Base-by-base conservation (phyloP, 2,888 invertebrate genomes). In the Uropetala carovei region DNA sequence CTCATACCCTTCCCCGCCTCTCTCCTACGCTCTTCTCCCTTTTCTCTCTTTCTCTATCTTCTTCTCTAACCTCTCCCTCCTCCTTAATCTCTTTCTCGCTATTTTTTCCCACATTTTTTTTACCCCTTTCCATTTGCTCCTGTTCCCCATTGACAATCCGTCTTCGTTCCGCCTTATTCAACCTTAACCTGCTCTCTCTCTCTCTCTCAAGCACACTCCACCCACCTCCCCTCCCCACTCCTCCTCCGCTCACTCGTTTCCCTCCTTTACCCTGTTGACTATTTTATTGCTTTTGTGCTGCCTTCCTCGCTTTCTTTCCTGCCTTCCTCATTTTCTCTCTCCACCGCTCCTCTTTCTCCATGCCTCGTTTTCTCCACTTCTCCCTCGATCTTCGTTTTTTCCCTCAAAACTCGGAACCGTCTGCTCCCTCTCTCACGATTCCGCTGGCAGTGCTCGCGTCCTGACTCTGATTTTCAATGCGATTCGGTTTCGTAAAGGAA, bases 161-260 rank as follows among this genome's bases (percentile, higher is more conserved):
- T 75, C 75, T 75, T 75, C 75, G 75, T 75, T 75, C 75, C 75
- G 75, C 75, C 75, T 75, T 75, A 75, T 75, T 75, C 75, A 75
- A 27, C 68, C 68, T 68, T 68, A 68, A 68, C 68, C 68, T n/a
- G 64, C 64, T n/a, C 18, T 64, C 68, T 68, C 68, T 68, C 22
- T 68, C 68, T 13, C 68, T 68, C 68, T 68, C 68, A 68, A 68
- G 68, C 68, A 68, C 68, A 22, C 43, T 68, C 68, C 68, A n/a
- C 68, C 68, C 68, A 18, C 64, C n/a, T n/a, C 10, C 13, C 43
- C 68, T 4, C 13, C 43, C 68, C 68, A 18, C 64, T 64, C 64
- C 4, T n/a, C 68, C 68, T 9, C 64, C 64, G 16, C 64, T 43
- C 43, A 43, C 43, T 43, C 43, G 43, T 43, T 43, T 43, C 43